Percentiles rank a stretch among this genome's conserved stretches.
Evolutionary conservation across 2,888 invertebrate genomes (phyloP).

Genomic region (Coecobrya sp.): DNA sequence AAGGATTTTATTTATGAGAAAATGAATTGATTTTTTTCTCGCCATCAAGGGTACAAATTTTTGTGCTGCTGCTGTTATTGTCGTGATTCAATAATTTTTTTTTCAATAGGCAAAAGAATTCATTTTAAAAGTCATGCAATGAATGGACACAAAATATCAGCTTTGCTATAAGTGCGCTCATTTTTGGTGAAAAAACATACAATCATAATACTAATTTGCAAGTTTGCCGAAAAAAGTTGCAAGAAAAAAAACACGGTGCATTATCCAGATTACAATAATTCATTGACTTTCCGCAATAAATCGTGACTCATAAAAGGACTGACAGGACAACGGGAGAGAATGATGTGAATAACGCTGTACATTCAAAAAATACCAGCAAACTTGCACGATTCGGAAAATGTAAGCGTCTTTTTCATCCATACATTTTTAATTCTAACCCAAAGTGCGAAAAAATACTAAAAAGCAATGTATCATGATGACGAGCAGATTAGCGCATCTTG

Average conservation of each 20-base stretch:
- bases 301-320: conserved; percentile 40
- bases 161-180: neutral
- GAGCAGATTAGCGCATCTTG: conserved; percentile 5
- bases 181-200: neutral
- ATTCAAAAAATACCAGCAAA: neutral
- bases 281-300: conserved; percentile 29
- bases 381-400: conserved; percentile 1
- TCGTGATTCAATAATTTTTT: neutral
- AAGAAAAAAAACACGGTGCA: neutral
- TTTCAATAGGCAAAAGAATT: neutral
- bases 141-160: neutral
- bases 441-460: neutral
- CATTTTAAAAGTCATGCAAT: neutral
- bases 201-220: neutral
- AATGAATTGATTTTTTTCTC: conserved; percentile 11
- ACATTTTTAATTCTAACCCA: neutral
- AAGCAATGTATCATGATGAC: neutral
- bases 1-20: conserved; percentile 11
- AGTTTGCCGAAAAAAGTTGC: neutral
- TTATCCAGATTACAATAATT: conserved; percentile 31
- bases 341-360: conserved; percentile 7
- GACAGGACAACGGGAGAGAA: conserved; percentile 11
- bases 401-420: too few species aligned
- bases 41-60: conserved; percentile 9
- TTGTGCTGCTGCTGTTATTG: neutral